Evolutionary conservation across 2,888 invertebrate species (phyloP).

Genomic region (Drosophila rellima): DNA sequence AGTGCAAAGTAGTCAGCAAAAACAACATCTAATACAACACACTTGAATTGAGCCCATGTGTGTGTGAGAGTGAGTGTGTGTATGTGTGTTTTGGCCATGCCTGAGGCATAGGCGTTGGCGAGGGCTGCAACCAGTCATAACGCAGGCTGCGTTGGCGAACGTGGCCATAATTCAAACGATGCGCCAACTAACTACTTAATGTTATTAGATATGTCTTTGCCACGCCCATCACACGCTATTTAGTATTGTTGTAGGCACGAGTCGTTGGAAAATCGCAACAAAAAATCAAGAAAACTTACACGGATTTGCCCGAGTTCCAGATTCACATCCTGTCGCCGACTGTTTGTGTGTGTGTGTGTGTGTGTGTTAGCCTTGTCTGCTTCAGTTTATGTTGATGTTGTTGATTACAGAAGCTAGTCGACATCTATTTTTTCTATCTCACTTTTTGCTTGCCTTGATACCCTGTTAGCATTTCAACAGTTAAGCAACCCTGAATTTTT

Average conservation of each 20-base stretch:
- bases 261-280: slow-evolving; percentile 8
- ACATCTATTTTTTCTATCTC: slow-evolving; percentile 18
- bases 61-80: slow-evolving; percentile 19
- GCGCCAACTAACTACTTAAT: slow-evolving; percentile 77
- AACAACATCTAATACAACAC: slow-evolving; percentile 31
- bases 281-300: slow-evolving; percentile 35
- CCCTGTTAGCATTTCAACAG: slow-evolving; percentile 6
- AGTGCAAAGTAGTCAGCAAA: slow-evolving; percentile 55
- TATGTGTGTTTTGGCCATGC: slow-evolving; percentile 15
- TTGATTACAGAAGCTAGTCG: slow-evolving; percentile 67
- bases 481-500: too few species aligned
- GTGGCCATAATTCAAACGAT: slow-evolving; percentile 78
- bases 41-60: slow-evolving; percentile 45
- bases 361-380: slow-evolving; percentile 26
- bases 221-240: slow-evolving; percentile 49
- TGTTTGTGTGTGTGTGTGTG: slow-evolving; percentile 17
- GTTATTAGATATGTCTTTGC: slow-evolving; percentile 71
- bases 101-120: slow-evolving; percentile 11
- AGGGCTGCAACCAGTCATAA: slow-evolving; percentile 39
- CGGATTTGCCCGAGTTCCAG: slow-evolving; percentile 27
- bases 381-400: slow-evolving; percentile 67
- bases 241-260: slow-evolving; percentile 24
- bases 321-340: slow-evolving; percentile 12
- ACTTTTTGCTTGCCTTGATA: slow-evolving; percentile 8
- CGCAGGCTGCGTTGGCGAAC: slow-evolving; percentile 67